Base-by-base conservation (phyloP, 2,888 invertebrate species). In the Chironomus tentans region DNA sequence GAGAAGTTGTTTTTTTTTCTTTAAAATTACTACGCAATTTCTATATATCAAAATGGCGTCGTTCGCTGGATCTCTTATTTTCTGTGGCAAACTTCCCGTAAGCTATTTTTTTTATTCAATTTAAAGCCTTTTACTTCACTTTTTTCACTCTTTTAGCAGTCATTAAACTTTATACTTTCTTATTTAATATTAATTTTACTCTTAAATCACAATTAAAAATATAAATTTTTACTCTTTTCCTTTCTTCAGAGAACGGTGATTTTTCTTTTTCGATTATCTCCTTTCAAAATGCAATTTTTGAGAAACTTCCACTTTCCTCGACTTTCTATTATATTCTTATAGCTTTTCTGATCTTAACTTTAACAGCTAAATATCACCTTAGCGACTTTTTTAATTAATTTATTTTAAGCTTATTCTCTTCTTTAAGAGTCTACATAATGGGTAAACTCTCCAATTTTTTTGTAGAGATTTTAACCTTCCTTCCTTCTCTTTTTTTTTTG, bases 141-240 rank as follows among this genome's bases (percentile, higher is more conserved):
- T 50, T 65, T 65, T 56, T 15, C 18, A 24, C 21, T 28, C 68
- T 38, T 38, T 68, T 15, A 15, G 13, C 28, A 68, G 38, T 28
- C 15, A 15, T 68, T 56, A n/a, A 68, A 68, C 38, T 38, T 68
- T 68, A 15, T 3, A 68, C n/a, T n/a, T 62, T 28, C 38, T 68
- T 15, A 38, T 15, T n/a, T 28, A 28, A 13, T 68, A 28, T 28
- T 22, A 68, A 68, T 4, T 68, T 70, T 72, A 56, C 15, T 62
- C 56, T 72, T 56, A 62, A 61, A 72, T 72, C 72, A 72, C 72
- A 72, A 56, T 72, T 72, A 61, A 72, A 72, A 61, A 56, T 72
- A 72, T 28, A 62, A 56, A 56, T 56, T n/a, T n/a, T 46, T 71
- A 56, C 13, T 7, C n/a, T 24, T 62, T 62, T 72, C 61, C 15